Evolutionary conservation across 2,113 vertebrate genomes (phyloP).

Genomic region (Nannobrachium achirus): DNA sequence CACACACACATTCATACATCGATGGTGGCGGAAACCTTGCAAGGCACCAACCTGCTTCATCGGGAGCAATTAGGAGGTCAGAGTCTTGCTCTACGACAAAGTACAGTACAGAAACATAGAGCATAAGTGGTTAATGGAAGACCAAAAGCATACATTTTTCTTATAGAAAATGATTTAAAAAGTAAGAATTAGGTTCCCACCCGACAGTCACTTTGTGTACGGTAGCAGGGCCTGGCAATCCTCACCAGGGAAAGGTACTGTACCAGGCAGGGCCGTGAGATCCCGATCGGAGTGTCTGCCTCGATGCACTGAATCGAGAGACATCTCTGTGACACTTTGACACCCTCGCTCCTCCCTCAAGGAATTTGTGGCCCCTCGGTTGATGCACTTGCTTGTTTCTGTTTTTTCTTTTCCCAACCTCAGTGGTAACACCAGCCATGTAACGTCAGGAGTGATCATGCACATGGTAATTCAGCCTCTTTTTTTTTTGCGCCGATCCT

Average conservation of each 20-base stretch:
- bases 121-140: too few relatives aligned
- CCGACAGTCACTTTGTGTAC: too few relatives aligned
- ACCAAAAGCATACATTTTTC: too few relatives aligned
- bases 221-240: too few relatives aligned
- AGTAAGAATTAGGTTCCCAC: too few relatives aligned
- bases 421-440: background rate
- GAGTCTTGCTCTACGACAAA: too few relatives aligned
- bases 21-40: too few relatives aligned
- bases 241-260: conserved; percentile 42
- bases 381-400: conserved; percentile 20
- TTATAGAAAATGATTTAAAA: too few relatives aligned
- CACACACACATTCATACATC: too few relatives aligned
- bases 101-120: too few relatives aligned
- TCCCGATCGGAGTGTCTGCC: conserved; percentile 40
- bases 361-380: conserved; percentile 20
- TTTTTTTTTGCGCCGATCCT: background rate
- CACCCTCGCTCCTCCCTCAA: conserved; percentile 35
- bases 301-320: conserved; percentile 36
- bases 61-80: too few relatives aligned
- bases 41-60: too few relatives aligned
- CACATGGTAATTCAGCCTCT: conserved; percentile 9
- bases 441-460: conserved; percentile 31
- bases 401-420: background rate
- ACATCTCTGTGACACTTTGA: conserved; percentile 47
- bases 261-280: conserved; percentile 36